Evolutionary conservation across 2,888 invertebrate genomes (phyloP).

Genomic region (Patella ulyssiponensis): DNA sequence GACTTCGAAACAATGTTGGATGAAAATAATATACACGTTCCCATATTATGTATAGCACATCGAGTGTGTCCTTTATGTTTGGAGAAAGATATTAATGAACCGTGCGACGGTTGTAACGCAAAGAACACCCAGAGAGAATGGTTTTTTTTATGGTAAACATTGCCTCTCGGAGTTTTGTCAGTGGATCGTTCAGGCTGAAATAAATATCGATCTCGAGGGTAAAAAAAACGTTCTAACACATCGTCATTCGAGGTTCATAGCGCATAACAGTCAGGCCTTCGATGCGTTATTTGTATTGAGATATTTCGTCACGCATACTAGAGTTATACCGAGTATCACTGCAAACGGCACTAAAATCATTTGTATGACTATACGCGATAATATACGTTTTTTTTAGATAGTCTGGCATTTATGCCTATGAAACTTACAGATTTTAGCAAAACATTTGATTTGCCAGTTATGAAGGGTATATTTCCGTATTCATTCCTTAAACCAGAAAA

Average conservation of each 20-base stretch:
- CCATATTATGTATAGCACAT: neutral
- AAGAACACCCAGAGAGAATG: neutral
- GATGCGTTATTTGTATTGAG: neutral
- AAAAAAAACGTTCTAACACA: neutral
- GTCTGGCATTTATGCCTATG: neutral
- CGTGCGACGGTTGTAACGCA: neutral
- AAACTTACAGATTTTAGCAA: neutral
- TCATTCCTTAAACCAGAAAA: neutral
- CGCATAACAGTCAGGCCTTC: neutral
- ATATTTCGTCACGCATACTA: neutral
- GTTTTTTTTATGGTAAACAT: neutral
- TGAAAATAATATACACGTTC: neutral
- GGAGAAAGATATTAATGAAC: neutral
- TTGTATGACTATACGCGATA: neutral
- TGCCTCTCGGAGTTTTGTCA: neutral
- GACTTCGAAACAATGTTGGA: neutral
- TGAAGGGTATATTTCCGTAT: conserved; percentile 1
- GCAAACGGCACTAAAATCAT: neutral
- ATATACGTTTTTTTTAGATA: neutral
- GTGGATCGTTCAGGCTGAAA: neutral
- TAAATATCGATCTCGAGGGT: neutral
- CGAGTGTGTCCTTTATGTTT: neutral
- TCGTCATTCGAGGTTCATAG: neutral
- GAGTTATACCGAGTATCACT: neutral
- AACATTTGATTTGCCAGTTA: neutral